Base-by-base conservation (phyloP, 2,888 invertebrate species). In the Ypsolopha sequella region DNA sequence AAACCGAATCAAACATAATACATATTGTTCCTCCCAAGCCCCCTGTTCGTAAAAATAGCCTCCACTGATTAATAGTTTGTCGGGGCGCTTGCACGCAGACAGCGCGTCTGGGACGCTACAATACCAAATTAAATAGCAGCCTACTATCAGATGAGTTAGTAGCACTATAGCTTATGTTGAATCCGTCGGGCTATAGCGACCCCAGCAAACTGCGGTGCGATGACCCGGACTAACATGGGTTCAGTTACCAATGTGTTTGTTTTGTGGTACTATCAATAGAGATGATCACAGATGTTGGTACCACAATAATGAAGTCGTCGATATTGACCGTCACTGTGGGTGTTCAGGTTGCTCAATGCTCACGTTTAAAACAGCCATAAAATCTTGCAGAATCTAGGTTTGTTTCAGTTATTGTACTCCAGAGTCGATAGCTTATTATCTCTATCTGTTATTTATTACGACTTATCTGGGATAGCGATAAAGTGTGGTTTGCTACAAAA, bases 1-100 rank as follows among this genome's bases (percentile, higher is more conserved):
- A 24, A 24, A 24, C 2, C 24, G 24, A 24, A 24, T 24, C 4
- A 24, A 24, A 24, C 24, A 24, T 24, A 24, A 24, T 3, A 24
- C 24, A 24, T 24, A 24, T 24, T 24, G 24, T 24, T 55, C 57
- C 58, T 55, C 54, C 60, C 58, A 59, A 49, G 53, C 56, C 59
- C 61, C 60, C 59, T 58, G 60, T 62, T 46, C 24, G 36, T 73
- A 74, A 72, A 76, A 76, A 80, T 77, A 80, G 75, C 70, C 41
- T 41, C 66, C 63, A 60, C 59, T 68, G 68, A 70, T 69, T 68
- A 67, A 68, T 68, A 60, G 57, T 55, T 56, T 57, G 60, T 64
- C 65, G 60, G n/a, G n/a, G 63, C 62, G 65, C 63, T 69, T 50
- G 34, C 24, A 41, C 53, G 51, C 72, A 81, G 81, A 74, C 76